Evolutionary conservation across 2,113 vertebrate species (phyloP), one percentile per base, ranked within the genome.

Genomic region (Amphilophus citrinellus): DNA sequence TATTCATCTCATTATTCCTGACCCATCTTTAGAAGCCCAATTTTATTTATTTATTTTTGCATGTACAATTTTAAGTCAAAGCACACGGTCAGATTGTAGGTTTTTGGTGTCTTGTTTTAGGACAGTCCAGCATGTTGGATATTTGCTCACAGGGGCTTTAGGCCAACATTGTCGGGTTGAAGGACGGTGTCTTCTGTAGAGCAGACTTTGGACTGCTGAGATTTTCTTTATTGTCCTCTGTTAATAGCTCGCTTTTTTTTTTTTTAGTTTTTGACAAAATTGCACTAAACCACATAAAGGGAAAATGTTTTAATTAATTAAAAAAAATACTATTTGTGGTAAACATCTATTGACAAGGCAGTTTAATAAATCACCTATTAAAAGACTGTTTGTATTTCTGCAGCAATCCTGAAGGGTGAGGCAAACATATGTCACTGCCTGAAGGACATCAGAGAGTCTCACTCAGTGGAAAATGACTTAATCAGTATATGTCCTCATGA

Each of bases 281-380:
- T 24, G 2, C 44, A 32, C 44, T 73, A 24, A 53, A 75, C 5
- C 15, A 2, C 14, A 17, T 15, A 50, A 75, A 59, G 5, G 5
- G 0, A 27, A 11, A 65, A 59, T 14, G 37, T 14, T 73, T 73
- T 73, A 53, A 47, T 53, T 73, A 53, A 47, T 53, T n/a, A 53
- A 44, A 60, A 61, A 4, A 17, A 61, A 14, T n/a, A 47, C 14
- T 61, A 32, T 32, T 77, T 4, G 37, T 10, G 22, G 10, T 77
- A 15, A 10, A 78, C 5, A 5, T 79, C 7, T 62, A 14, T 58
- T 30, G 56, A 86, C 44, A 88, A 62, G 35, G 39, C 17, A 42
- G 0, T 77, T 73, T 89, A 92, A 94, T 94, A 88, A 87, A 44
- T 91, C 77, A 91, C 61, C 73, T 22, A 85, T 92, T 91, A 77